These are phyloP conservation scores for Xestia ashworthii DNA, from an alignment of 2,888 invertebrate genomes.

Conservation along the genomic window DNA sequence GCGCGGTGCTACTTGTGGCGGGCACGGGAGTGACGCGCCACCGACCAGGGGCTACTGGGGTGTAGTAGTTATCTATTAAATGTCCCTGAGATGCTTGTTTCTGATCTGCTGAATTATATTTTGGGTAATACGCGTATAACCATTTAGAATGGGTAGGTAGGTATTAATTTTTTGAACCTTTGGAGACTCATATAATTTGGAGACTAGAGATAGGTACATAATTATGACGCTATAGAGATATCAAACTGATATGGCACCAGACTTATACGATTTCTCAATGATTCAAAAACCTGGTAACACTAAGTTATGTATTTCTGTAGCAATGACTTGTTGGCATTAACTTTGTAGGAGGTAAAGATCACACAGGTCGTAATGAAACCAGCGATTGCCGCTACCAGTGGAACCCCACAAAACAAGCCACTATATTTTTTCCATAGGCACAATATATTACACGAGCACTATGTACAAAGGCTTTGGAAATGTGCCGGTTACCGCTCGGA, in stretches of 20 bases:
- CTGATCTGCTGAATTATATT: neutral
- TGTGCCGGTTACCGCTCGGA: conserved; percentile 52
- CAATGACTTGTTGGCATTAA: neutral
- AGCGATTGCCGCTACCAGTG: conserved; percentile 38
- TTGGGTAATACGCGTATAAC: neutral
- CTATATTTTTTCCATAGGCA: conserved; percentile 66
- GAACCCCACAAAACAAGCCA: conserved; percentile 41
- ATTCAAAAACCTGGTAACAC: too few species aligned
- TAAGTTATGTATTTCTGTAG: neutral
- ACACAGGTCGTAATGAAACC: neutral
- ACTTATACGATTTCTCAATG: neutral
- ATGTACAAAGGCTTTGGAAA: conserved; percentile 62
- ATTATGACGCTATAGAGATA: neutral
- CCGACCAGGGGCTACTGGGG: neutral
- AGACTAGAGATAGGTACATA: neutral
- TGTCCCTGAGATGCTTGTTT: neutral
- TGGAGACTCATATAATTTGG: neutral
- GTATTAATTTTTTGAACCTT: neutral
- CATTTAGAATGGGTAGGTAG: neutral
- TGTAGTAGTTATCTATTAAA: neutral
- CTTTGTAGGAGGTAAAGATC: neutral
- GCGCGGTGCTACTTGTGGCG: conserved; percentile 60
- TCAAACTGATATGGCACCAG: neutral
- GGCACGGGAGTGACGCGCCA: neutral
- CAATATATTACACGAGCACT: conserved; percentile 62